These are phyloP conservation scores for Drosophila pseudotakahashii DNA, from an alignment of 2,888 invertebrate species.

Conservation along the genomic window DNA sequence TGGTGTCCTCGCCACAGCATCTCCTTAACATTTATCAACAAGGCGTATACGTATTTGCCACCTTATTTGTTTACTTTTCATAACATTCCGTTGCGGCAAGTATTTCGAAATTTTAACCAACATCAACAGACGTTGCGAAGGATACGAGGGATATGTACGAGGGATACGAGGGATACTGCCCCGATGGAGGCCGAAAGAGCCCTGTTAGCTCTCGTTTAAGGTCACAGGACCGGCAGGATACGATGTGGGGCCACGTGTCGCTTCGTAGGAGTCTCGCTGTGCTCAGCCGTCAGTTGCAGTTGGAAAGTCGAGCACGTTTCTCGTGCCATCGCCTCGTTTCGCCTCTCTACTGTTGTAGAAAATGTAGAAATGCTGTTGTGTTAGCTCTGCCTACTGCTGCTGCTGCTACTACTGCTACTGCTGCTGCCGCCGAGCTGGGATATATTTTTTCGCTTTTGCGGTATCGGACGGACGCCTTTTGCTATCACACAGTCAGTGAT, in stretches of 20 bases:
- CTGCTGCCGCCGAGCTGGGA: neutral
- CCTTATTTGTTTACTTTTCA: slow-evolving; percentile 30
- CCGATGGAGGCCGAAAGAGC: slow-evolving; percentile 2
- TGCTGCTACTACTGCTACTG: too few species aligned
- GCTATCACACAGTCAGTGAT: slow-evolving; percentile 14
- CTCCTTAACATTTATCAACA: neutral
- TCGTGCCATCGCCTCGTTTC: neutral
- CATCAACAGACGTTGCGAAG: slow-evolving; percentile 14
- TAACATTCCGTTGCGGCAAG: slow-evolving; percentile 22
- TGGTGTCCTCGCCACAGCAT: slow-evolving; percentile 3
- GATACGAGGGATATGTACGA: neutral
- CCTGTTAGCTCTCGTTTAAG: slow-evolving; percentile 23
- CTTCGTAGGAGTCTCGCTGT: neutral
- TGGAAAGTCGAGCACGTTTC: slow-evolving; percentile 33
- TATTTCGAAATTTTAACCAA: neutral
- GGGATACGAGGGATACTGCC: neutral
- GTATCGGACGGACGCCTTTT: neutral
- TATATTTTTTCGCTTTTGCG: neutral
- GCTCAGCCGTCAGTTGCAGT: slow-evolving; percentile 19
- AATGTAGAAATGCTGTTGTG: slow-evolving; percentile 3
- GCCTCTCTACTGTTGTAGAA: neutral
- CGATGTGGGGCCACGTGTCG: slow-evolving; percentile 21
- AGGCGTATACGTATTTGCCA: neutral
- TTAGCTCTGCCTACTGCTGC: neutral
- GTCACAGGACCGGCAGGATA: slow-evolving; percentile 24